phyloP scores from a whole-genome alignment of 2,113 vertebrate genomes.

The Pseudopipra pipra region DNA sequence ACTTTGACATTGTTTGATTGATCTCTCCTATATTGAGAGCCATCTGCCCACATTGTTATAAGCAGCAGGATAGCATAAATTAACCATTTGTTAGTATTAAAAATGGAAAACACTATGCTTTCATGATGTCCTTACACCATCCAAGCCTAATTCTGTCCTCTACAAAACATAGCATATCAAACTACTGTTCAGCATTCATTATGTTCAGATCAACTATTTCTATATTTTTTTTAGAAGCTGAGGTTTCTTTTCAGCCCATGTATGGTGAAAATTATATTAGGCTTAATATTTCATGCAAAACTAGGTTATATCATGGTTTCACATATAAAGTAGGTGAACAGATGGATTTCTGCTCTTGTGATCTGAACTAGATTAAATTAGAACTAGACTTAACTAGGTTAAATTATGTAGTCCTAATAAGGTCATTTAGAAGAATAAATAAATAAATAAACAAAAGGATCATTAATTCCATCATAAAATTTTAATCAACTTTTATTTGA shows the following conservation, averaged over 20 bases:
- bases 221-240: not conserved
- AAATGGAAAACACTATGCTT: not conserved
- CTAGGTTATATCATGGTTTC: not conserved
- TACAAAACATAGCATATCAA: accelerated
- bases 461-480: not conserved
- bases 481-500: not conserved
- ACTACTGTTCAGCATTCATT: not conserved
- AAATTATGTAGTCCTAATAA: not conserved
- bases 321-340: slow-evolving; percentile 15
- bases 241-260: not conserved
- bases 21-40: not conserved
- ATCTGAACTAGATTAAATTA: slow-evolving; percentile 8
- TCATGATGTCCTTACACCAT: not conserved
- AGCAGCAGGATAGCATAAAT: not conserved
- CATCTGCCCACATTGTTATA: not conserved
- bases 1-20: not conserved
- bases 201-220: not conserved
- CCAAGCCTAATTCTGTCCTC: not conserved
- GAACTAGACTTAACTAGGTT: not conserved
- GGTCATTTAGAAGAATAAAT: not conserved
- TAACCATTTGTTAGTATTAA: not conserved
- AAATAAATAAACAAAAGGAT: not conserved
- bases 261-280: not conserved
- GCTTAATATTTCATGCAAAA: not conserved
- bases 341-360: slow-evolving; percentile 19